Base-by-base conservation (phyloP, 2,888 invertebrate species). In the Diplolepis rosae region DNA sequence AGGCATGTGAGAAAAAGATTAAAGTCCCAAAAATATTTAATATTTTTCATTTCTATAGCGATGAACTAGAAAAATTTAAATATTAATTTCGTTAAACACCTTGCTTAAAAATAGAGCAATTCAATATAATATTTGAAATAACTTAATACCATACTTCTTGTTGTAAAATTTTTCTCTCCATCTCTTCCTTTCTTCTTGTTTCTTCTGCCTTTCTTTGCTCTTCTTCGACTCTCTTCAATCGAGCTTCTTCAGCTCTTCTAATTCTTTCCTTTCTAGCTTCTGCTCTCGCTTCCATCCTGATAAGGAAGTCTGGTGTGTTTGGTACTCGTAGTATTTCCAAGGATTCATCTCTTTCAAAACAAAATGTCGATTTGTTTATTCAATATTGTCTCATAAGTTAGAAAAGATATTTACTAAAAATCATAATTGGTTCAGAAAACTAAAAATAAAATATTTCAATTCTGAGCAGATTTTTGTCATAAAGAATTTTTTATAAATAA, bases 211-310 rank as follows among this genome's bases (percentile, higher is more conserved):
- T 80, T 61, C 65, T 80, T 75, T 76, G 90, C 85, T 83, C 89
- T 83, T 91, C 89, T 77, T 90, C 91, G 5, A 90, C 80, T 67
- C 87, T 80, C 70, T 78, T 82, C 54, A 79, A 80, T n/a, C 85
- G 82, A 48, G 77, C 79, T 68, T 85, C 85, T 67, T 90, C 90
- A 6, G 89, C 81, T 68, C 86, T 82, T 69, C 88, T 84, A 42
- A 85, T 77, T 71, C 89, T 87, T 76, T 89, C 82, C 48, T 89
- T 92, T 45, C 95, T 90, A 77, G 93, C 93, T 48, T 92, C 87
- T 0, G 94, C 94, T 72, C 94, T 91, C 70, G 93, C 92, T 82
- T 95, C 93, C 94, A 95, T 94, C 84, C 93, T 91, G 84, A 92
- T 91, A 52, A 95, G 84, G 83, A 95, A 93, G 84, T 92, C 92